phyloP scores from a whole-genome alignment of 1,140 invertebrate species.

The Berghia stephanieae region DNA sequence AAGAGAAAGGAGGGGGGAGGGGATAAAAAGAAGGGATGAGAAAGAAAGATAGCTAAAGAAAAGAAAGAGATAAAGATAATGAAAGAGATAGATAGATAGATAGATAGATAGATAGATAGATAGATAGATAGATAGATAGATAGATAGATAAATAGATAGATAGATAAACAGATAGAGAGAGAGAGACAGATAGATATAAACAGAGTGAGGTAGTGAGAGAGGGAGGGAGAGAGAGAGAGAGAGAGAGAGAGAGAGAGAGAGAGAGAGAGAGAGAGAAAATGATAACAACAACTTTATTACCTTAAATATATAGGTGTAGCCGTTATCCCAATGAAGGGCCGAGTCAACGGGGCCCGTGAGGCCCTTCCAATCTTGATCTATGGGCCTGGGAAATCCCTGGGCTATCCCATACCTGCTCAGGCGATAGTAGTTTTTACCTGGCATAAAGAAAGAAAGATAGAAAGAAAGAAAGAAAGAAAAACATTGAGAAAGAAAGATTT shows the following conservation, averaged over 20 bases:
- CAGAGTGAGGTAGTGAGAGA: too few relatives aligned
- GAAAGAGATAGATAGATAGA: too few relatives aligned
- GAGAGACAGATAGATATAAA: too few relatives aligned
- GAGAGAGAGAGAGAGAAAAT: neutral
- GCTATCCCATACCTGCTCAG: conserved; percentile 87
- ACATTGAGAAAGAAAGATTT: neutral
- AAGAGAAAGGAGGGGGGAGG: too few relatives aligned
- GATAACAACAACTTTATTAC: conserved; percentile 35
- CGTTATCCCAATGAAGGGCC: conserved; percentile 94
- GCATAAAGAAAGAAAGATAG: neutral
- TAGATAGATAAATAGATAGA: too few relatives aligned
- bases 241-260: neutral
- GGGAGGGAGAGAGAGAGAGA: neutral
- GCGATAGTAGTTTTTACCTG: conserved; percentile 69
- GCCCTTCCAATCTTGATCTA: conserved; percentile 88
- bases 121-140: neutral
- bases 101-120: too few relatives aligned
- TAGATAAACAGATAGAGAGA: too few relatives aligned
- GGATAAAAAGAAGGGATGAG: too few relatives aligned
- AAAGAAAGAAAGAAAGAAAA: neutral
- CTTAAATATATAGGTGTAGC: conserved; percentile 95
- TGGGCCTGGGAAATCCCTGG: conserved; percentile 88
- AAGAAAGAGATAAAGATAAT: too few relatives aligned
- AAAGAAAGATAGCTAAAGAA: too few relatives aligned
- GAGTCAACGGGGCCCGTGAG: conserved; percentile 91